Conservation (phyloP, 2,888 invertebrate genomes). For the Oscheius myriophilus region DNA sequence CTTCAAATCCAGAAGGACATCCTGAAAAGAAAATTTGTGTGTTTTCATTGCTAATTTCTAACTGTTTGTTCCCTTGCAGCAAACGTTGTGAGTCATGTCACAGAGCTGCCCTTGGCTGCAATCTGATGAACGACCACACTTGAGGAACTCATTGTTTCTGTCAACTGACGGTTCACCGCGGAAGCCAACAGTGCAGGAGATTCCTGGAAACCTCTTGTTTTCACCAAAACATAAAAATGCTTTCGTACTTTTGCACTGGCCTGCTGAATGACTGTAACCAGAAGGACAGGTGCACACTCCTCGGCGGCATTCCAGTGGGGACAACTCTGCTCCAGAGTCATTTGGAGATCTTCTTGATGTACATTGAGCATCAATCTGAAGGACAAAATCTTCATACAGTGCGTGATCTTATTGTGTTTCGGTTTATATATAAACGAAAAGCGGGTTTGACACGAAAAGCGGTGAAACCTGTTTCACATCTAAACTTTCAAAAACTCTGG, state of each 20-base stretch:
- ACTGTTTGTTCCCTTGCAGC: slow-evolving; percentile 67
- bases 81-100: slow-evolving; percentile 61
- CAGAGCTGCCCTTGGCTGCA: slow-evolving; percentile 62
- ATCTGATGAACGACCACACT: slow-evolving; percentile 52
- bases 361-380: slow-evolving; percentile 51
- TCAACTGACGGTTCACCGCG: slow-evolving; percentile 65
- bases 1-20: slow-evolving; percentile 64
- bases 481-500: no score
- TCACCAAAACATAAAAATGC: not conserved
- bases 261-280: slow-evolving; percentile 57
- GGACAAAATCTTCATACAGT: not conserved
- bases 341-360: slow-evolving; percentile 43
- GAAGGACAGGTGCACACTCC: slow-evolving; percentile 62
- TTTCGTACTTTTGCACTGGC: slow-evolving; percentile 59
- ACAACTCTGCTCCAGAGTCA: slow-evolving; percentile 39
- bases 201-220: slow-evolving; percentile 36
- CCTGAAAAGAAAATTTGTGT: slow-evolving; percentile 44
- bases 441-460: no score
- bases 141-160: slow-evolving; percentile 50
- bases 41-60: slow-evolving; percentile 30
- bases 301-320: slow-evolving; percentile 54
- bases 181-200: slow-evolving; percentile 64
- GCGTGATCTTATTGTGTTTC: not conserved
- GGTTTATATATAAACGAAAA: no score
- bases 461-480: no score